Base-by-base conservation (phyloP, 2,797 vertebrate genomes). In the Lithobates pipiens region DNA sequence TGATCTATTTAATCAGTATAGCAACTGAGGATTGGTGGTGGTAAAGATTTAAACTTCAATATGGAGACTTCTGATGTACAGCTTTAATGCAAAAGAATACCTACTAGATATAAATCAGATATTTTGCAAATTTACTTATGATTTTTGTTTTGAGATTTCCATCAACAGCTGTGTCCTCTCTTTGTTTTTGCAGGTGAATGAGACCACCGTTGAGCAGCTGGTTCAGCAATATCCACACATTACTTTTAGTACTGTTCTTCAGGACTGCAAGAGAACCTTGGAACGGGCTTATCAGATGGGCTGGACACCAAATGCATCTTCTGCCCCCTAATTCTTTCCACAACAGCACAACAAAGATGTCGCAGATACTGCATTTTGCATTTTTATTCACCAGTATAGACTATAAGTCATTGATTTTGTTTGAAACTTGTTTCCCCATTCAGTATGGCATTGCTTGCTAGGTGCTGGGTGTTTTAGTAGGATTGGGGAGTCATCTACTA, bases 261-360 rank as follows among this genome's bases (percentile, higher is more conserved):
- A 99, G 91, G 98, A 99, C 91, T 99, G 98, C 96, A 99, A 99
- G 96, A 96, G 97, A 90, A 99, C 98, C 61, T 90, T 99, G 95
- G 98, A 99, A 93, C 94, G 98, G 91, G 98, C 98, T 91, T 99
- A 99, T 91, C 98, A 99, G 92, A 97, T 99, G 98, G 98, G 98
- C 90, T 99, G 98, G 98, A 98, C 96, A 92, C 98, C 98, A 89
- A 99, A 94, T 89, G 96, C 96, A 81, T 97, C 98, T 21, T 95
- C 95, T 71, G 93, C 96, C 67, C 97, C 96, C 90, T 98, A 98
- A 96, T 91, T 81, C 85, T 1, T 13, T 74, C 87, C 84, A 77
- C 54, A 7, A 65, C 7, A 39, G 8, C 39, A 10, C 39, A 39
- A 39, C 39, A 67, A 74, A 63, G 87, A 46, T 88, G 36, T 69